Evolutionary conservation across 2,888 invertebrate species (phyloP), one percentile per base, ranked within the genome.

Genomic region (Fabriciana adippe): DNA sequence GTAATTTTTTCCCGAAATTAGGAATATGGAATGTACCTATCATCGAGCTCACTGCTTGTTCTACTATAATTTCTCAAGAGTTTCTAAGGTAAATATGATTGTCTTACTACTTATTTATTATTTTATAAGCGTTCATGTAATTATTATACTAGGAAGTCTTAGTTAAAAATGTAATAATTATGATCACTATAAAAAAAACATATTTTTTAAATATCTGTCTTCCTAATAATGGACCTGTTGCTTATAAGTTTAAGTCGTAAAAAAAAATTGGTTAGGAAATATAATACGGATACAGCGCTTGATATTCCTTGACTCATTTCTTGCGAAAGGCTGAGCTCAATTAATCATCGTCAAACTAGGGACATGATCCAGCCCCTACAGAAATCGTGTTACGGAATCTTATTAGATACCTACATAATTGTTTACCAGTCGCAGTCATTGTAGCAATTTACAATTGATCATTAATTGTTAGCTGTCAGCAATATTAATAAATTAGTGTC

Each of bases 351-450:
- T 89, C 90, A 81, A 82, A 81, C 81, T 80, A 26, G 48, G 48
- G 47, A 81, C 81, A 80, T 82, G 87, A 86, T 87, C 79, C 82
- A 82, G 83, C 84, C 85, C 82, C 81, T 82, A 81, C 79, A 82
- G 86, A 84, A 85, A 84, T 85, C 83, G 83, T 87, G 88, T 88
- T 86, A 83, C 85, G 83, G 86, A 86, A 88, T 90, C 85, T 86
- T 88, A 86, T 88, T 86, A 83, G 87, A 85, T 86, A 84, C 84
- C 82, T 83, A 82, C 81, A 73, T 82, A 84, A 88, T 89, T 90
- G 90, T 89, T 88, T 83, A 83, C 78, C 81, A 83, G 83, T 85
- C 85, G 84, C 80, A 83, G 84, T 85, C 85, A 84, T 86, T 86
- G 85, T 84, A 84, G 81, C 85, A 87, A 86, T 86, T 82, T 85